Conservation (phyloP, 1,140 invertebrate species). For the Macrosteles quadrilineatus region DNA sequence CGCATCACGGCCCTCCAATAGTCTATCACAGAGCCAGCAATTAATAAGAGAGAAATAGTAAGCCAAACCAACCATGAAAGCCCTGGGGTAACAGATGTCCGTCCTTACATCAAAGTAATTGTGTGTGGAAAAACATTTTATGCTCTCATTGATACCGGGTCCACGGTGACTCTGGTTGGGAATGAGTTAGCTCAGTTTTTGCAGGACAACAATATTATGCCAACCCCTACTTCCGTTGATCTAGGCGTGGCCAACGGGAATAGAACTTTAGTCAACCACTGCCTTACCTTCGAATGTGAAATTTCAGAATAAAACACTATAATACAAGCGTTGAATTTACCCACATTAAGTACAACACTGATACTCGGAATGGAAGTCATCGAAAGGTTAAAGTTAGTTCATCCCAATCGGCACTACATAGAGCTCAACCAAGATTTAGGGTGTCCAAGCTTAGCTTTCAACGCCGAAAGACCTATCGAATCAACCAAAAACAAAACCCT, state of each 20-base stretch:
- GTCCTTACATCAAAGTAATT: neutral
- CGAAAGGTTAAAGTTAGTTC: neutral
- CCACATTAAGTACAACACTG: neutral
- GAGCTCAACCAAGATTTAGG: neutral
- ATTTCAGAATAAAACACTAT: neutral
- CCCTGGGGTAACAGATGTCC: no score
- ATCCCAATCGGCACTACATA: neutral
- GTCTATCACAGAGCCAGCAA: no score
- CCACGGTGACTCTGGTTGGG: neutral
- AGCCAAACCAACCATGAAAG: no score
- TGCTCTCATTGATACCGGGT: neutral
- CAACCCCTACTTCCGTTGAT: neutral
- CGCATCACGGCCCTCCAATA: no score
- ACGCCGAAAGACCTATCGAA: neutral
- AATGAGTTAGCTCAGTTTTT: neutral
- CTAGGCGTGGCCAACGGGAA: no score
- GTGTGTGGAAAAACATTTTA: neutral
- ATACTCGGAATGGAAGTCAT: neutral
- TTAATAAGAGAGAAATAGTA: no score
- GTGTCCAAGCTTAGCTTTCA: neutral
- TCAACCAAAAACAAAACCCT: neutral
- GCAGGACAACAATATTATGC: neutral
- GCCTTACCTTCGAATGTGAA: neutral
- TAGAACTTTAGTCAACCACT: neutral
- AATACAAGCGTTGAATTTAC: neutral